Evolutionary conservation across 2,113 vertebrate species (phyloP), one percentile per base, ranked within the genome.

Genomic region (Antechinus stuartii): DNA sequence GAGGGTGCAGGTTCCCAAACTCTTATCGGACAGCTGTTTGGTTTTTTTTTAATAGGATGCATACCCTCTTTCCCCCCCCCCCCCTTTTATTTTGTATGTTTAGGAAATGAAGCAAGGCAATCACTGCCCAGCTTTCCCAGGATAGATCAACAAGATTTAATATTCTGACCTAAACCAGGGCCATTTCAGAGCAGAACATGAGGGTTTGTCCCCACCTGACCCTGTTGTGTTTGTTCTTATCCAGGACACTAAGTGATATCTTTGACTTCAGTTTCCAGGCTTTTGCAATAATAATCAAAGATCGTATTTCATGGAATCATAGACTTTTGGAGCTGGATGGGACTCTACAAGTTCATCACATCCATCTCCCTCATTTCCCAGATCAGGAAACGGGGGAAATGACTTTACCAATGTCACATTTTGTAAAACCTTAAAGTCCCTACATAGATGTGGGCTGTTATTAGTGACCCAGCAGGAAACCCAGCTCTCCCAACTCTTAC

Each of bases 241-340:
- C 35, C 12, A 12, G 57, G 54, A 57, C 53, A 25, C 49, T 30
- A 49, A 30, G 49, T 14, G 55, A 52, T 10, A 35, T 35, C 22
- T 27, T 27, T 42, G 9, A 49, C 49, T 42, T 49, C 93, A 49
- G 12, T 96, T 84, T 42, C 26, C 25, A 49, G 52, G 55, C 42
- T 47, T 56, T 49, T 52, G 11, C 84, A 42, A 91, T 90, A 49
- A 3, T 76, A 26, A 49, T 57, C 19, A 90, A 6, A 94, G 76
- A 22, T 50, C 84, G 54, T 57, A 91, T 52, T 92, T 96, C 89
- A 84, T 84, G 19, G 68, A 23, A 42, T 76, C 61, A 76, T n/a
- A n/a, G 61, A 76, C n/a, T 42, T 42, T 42, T 42, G 8, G 68
- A 57, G n/a, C n/a, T 24, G 19, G 3, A 49, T 42, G 68, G 23